Conservation (phyloP, 2,113 vertebrate species). For the Heterotilapia buettikoferi region DNA sequence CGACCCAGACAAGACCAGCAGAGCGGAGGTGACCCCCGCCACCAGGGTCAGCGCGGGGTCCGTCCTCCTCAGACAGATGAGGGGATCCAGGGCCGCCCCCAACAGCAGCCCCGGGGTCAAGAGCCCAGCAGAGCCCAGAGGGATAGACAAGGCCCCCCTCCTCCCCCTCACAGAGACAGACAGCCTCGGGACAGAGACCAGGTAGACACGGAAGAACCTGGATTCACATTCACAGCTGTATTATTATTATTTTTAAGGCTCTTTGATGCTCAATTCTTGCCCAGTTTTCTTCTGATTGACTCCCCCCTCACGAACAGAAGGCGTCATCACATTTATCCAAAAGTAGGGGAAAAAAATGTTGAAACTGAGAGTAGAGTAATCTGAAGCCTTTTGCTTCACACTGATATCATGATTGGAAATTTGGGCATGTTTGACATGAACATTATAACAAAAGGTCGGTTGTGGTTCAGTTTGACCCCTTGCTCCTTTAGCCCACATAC, state of each 20-base stretch:
- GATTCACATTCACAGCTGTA: background rate
- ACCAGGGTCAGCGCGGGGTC: constrained; percentile 26
- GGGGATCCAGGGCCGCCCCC: constrained; percentile 51
- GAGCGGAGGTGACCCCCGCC: constrained; percentile 42
- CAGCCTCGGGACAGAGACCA: constrained; percentile 36
- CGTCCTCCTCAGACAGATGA: constrained; percentile 44
- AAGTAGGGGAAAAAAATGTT: rapidly evolving
- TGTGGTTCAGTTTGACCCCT: background rate
- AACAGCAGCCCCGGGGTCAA: constrained; percentile 78
- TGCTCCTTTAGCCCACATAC: background rate
- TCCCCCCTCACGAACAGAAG: background rate
- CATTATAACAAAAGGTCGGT: rapidly evolving
- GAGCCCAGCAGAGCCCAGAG: constrained; percentile 64
- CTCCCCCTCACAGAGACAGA: constrained; percentile 58
- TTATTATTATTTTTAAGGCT: background rate
- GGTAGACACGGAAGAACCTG: constrained; percentile 10
- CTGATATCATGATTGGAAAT: background rate
- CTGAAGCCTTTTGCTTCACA: background rate
- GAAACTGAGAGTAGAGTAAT: background rate
- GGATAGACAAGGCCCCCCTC: constrained; percentile 48
- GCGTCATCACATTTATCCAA: background rate
- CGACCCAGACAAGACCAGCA: constrained; percentile 38
- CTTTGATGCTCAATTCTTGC: background rate
- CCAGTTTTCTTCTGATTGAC: background rate
- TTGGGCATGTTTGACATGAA: background rate